These are phyloP conservation scores for Chionomys nivalis DNA, from an alignment of 2,113 vertebrate species.

Conservation along the genomic window DNA sequence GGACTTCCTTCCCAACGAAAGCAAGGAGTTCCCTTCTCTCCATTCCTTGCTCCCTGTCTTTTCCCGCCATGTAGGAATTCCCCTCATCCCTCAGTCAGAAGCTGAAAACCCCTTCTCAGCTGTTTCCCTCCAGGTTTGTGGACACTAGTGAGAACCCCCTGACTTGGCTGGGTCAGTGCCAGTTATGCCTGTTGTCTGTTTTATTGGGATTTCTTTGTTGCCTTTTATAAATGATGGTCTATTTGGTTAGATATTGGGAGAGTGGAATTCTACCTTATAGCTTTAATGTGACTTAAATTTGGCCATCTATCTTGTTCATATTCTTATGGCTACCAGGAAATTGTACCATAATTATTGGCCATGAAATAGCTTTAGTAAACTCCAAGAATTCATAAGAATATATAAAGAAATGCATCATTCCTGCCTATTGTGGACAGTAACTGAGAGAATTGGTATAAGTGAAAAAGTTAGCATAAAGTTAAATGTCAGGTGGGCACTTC, in stretches of 20 bases:
- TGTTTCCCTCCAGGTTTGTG: too few relatives aligned
- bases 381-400: background rate
- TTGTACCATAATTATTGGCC: background rate
- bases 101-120: background rate
- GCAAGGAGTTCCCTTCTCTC: background rate
- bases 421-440: rapidly evolving
- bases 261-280: background rate
- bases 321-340: background rate
- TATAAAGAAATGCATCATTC: background rate
- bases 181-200: rapidly evolving
- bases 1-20: background rate
- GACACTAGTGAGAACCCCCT: background rate
- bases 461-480: background rate
- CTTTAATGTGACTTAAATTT: background rate
- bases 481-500: background rate
- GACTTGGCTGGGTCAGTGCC: too few relatives aligned
- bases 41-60: background rate
- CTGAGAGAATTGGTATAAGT: background rate
- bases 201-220: background rate
- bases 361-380: background rate
- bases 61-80: rapidly evolving
- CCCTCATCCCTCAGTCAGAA: background rate
- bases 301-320: background rate
- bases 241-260: background rate
- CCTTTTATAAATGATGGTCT: background rate